Conservation (phyloP, 2,888 invertebrate species). For the Hyalella azteca region DNA sequence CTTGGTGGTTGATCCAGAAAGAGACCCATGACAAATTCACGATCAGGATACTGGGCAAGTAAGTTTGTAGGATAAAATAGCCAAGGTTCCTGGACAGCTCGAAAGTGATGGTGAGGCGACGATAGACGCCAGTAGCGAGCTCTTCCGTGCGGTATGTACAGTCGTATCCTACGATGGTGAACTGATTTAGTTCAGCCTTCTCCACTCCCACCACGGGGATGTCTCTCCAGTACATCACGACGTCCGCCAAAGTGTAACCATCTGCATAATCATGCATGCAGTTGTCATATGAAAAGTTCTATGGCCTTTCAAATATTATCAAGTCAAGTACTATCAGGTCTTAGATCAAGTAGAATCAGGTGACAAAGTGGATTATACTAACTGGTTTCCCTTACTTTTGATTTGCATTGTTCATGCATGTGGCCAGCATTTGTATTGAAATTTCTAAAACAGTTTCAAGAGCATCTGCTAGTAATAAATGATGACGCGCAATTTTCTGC, state of each 20-base stretch:
- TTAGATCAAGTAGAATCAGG: no score
- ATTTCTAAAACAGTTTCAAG: no score
- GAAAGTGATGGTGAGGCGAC: constrained; percentile 90
- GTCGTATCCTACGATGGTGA: constrained; percentile 91
- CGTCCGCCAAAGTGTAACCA: constrained; percentile 95
- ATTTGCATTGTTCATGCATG: no score
- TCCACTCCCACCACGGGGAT: constrained; percentile 93
- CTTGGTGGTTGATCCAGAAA: constrained; percentile 98
- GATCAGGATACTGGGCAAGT: constrained; percentile 93
- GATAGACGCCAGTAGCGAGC: constrained; percentile 92
- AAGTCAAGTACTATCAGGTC: no score
- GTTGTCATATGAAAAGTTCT: no score
- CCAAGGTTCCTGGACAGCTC: constrained; percentile 93
- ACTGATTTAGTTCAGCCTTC: constrained; percentile 93
- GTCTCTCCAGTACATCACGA: constrained; percentile 96
- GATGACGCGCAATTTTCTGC: no score
- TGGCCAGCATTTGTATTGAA: no score
- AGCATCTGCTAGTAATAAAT: no score
- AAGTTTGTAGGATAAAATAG: constrained; percentile 97
- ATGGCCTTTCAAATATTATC: no score
- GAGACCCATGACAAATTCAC: constrained; percentile 99
- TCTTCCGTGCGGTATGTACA: constrained; percentile 92
- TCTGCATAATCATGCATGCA: constrained; percentile 67
- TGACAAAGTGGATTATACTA: no score
- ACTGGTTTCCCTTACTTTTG: no score